Percentiles rank a stretch among this genome's conserved stretches.
Conservation (phyloP, 2,888 invertebrate genomes). For the Orthonychiurus folsomi region DNA sequence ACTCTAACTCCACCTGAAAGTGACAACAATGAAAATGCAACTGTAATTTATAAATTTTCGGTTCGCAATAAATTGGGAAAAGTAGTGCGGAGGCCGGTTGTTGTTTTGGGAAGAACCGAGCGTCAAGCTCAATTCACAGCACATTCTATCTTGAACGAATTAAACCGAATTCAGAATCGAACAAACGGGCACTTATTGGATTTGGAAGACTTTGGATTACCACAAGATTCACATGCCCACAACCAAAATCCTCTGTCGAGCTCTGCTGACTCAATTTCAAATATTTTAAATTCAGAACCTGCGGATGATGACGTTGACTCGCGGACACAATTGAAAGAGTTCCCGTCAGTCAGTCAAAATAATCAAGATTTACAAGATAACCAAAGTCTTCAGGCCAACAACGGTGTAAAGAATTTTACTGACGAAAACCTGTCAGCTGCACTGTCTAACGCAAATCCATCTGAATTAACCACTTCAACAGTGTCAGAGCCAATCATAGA, state of each 20-base stretch:
- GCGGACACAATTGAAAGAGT: too few relatives aligned
- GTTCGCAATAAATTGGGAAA: background rate
- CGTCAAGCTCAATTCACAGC: background rate
- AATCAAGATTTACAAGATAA: too few relatives aligned
- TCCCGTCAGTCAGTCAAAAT: too few relatives aligned
- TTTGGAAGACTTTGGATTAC: background rate
- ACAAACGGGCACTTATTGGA: background rate
- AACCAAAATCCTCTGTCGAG: background rate
- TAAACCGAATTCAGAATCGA: background rate
- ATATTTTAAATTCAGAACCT: background rate
- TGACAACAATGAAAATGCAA: background rate
- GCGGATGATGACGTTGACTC: too few relatives aligned
- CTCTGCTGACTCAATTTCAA: background rate
- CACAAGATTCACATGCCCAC: background rate
- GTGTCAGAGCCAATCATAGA: too few relatives aligned
- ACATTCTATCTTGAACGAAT: background rate
- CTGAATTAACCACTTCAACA: too few relatives aligned
- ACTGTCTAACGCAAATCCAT: too few relatives aligned
- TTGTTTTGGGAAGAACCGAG: background rate
- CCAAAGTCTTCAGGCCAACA: too few relatives aligned
- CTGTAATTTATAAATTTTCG: background rate
- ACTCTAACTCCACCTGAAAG: background rate
- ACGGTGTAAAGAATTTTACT: too few relatives aligned
- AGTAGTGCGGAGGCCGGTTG: background rate
- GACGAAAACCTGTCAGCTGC: too few relatives aligned